Evolutionary conservation across 2,888 invertebrate genomes (phyloP).

Genomic region (Apotomis capreana): DNA sequence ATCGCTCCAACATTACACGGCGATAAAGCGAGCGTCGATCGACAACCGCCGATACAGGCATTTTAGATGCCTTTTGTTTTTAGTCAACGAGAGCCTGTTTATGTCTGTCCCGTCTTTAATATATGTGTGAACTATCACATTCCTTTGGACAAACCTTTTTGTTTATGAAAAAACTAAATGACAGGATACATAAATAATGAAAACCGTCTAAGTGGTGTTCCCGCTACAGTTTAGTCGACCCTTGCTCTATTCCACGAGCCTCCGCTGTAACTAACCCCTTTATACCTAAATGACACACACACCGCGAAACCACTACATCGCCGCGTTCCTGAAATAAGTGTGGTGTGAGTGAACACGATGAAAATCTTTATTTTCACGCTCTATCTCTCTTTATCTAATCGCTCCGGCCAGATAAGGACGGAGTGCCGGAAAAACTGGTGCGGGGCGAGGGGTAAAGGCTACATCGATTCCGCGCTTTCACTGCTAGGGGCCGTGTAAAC

Average conservation of each 20-base stretch:
- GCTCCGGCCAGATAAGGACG: constrained; percentile 81
- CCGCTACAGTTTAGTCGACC: constrained; percentile 63
- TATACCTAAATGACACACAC: constrained; percentile 67
- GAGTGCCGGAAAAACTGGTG: constrained; percentile 82
- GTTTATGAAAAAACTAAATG: not conserved
- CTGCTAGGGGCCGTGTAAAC: constrained; percentile 84
- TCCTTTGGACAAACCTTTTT: not conserved
- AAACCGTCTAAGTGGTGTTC: constrained; percentile 8
- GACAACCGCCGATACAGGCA: constrained; percentile 48
- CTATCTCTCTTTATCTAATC: constrained; percentile 84
- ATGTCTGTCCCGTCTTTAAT: constrained; percentile 14
- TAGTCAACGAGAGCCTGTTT: constrained; percentile 26
- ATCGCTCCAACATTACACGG: constrained; percentile 53
- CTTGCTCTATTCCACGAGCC: constrained; percentile 72
- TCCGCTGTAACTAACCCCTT: constrained; percentile 61
- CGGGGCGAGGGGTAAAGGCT: constrained; percentile 82
- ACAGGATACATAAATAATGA: not conserved
- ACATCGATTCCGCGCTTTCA: constrained; percentile 84
- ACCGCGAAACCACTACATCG: constrained; percentile 67
- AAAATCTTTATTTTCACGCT: constrained; percentile 84
- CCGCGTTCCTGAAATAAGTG: constrained; percentile 67
- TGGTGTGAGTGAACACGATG: constrained; percentile 83
- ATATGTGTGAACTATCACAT: constrained; percentile 31
- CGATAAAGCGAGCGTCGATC: constrained; percentile 36
- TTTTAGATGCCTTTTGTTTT: constrained; percentile 32